Base-by-base conservation (phyloP, 2,888 invertebrate species). In the Tanypteryx hageni region DNA sequence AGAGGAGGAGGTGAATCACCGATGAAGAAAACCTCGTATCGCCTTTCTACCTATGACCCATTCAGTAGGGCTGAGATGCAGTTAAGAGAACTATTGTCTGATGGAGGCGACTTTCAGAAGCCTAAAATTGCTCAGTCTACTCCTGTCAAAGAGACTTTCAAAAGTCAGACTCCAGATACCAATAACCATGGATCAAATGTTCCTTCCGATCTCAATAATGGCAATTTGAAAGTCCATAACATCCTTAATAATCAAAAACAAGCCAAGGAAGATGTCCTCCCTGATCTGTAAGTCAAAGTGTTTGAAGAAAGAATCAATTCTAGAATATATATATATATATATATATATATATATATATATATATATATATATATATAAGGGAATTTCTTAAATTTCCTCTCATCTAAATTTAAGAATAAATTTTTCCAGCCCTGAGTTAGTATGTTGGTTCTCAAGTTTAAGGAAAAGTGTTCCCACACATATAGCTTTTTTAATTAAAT, bases 51-150 rank as follows among this genome's bases (percentile, higher is more conserved):
- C 2, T 89, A 89, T 64, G 89, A 89, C 9, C 89, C 89, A 1
- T 89, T 89, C 27, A 89, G 89, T 64, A 61, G 64, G n/a, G 89
- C 89, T 16, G 89, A 89, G 68, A 89, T 89, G 89, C 89, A 89
- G 89, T 11, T 89, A 44, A 64, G 44, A 44, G 89, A 89, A 27
- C 44, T 89, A 8, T 64, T 89, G 11, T 89, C 89, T 18, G 89
- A 89, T 89, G 89, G 64, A 16, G 18, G 18, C 59, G 86, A 59
- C 11, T 27, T 59, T 61, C 86, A 13, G 44, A 76, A 76, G 13
- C 76, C 76, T 14, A 76, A 76, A 76, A 76, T 76, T 27, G 22
- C 27, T 10, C 22, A 27, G 27, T 76, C 76, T 27, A 27, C 76
- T 27, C 22, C 76, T 76, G 4, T 27, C 27, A 27, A 76, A 13